These are phyloP conservation scores for Bos javanicus DNA, from an alignment of 2,113 vertebrate species.

Conservation along the genomic window DNA sequence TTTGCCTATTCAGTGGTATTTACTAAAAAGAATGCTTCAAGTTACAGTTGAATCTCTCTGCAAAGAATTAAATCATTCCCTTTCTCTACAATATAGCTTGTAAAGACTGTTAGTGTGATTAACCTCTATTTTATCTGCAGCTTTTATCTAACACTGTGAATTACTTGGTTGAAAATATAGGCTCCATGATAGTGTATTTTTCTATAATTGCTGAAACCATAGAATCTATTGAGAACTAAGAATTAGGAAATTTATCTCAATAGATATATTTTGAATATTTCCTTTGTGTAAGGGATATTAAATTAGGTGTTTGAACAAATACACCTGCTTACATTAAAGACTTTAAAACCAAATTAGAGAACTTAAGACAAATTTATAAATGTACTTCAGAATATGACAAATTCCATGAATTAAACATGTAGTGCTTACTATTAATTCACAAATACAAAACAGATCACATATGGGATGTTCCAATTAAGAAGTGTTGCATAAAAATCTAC, in stretches of 20 bases:
- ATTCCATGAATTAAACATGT: background rate
- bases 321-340: background rate
- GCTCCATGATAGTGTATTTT: background rate
- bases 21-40: background rate
- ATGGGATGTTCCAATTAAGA: background rate
- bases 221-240: background rate
- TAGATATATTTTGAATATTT: background rate
- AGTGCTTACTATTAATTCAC: background rate
- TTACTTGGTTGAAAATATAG: background rate
- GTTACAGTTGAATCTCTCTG: background rate
- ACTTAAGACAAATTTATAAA: background rate
- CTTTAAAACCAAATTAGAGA: background rate
- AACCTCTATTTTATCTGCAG: background rate
- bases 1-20: background rate
- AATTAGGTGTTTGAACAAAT: background rate
- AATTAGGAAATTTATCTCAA: background rate
- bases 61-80: background rate
- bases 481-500: background rate
- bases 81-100: background rate
- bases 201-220: background rate
- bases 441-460: background rate
- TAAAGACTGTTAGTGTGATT: background rate
- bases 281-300: background rate
- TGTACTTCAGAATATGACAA: background rate
- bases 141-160: background rate